Evolutionary conservation across 2,113 vertebrate genomes (phyloP).

Genomic region (Polypterus senegalus): DNA sequence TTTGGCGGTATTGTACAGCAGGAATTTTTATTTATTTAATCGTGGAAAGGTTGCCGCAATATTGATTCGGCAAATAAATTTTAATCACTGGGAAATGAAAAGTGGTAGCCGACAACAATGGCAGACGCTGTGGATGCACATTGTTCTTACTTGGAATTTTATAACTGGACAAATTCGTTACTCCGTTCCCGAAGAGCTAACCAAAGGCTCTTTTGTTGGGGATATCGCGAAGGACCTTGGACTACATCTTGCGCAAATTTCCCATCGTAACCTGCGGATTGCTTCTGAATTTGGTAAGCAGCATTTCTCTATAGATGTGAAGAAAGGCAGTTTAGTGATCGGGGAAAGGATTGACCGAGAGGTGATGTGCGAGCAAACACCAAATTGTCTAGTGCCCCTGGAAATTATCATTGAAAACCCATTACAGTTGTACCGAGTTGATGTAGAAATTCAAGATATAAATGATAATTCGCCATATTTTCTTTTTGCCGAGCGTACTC

Average conservation of each 20-base stretch:
- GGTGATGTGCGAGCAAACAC: conserved; percentile 42
- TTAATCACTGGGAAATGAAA: conserved; percentile 7
- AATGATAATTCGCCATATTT: conserved; percentile 67
- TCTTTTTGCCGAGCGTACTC: conserved; percentile 38
- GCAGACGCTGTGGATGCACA: conserved; percentile 25
- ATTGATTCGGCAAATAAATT: not conserved
- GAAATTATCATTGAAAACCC: conserved; percentile 52
- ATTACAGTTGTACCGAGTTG: conserved; percentile 47
- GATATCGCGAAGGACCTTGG: conserved; percentile 67
- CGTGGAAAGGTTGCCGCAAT: too few relatives aligned
- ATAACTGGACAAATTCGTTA: conserved; percentile 41
- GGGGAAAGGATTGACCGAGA: conserved; percentile 54
- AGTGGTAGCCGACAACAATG: conserved; percentile 28
- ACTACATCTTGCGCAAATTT: conserved; percentile 59
- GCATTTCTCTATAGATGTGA: conserved; percentile 54
- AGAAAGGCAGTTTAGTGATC: conserved; percentile 52
- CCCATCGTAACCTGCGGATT: conserved; percentile 61
- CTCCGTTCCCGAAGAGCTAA: conserved; percentile 50
- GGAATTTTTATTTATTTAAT: too few relatives aligned
- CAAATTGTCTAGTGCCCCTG: conserved; percentile 44
- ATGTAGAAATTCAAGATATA: conserved; percentile 66
- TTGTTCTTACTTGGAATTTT: conserved; percentile 29
- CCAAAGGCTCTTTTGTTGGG: conserved; percentile 52
- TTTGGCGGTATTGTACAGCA: too few relatives aligned
- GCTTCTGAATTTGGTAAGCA: conserved; percentile 61